Base-by-base conservation (phyloP, 2,888 invertebrate genomes). In the Scelioninae gen. 2 region DNA sequence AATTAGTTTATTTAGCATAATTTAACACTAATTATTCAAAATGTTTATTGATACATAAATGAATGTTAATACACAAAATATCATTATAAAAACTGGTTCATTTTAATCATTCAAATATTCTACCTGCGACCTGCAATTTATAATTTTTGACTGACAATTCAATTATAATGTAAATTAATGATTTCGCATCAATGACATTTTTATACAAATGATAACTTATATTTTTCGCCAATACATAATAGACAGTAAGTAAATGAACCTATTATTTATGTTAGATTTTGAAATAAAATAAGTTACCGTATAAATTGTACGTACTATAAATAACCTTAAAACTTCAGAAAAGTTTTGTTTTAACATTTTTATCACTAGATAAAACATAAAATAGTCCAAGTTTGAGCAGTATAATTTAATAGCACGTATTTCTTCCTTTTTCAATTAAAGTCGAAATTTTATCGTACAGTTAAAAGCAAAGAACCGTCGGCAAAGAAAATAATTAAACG, bases 401-500 rank as follows among this genome's bases (percentile, higher is more conserved):
- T 9, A 31, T 31, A 31, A 31, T 31, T 31, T 31, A 7, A 9
- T 31, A 31, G 7, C 9, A 31, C 9, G 9, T 31, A 10, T 46
- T 28, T 15, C 11, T 46, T 46, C 11, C 5, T n/a, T 15, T 7
- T 28, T 46, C 46, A 28, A 22, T 28, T 28, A 22, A 45, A 45
- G 19, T 45, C 18, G 6, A 28, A 13, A 46, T 28, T 46, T 28
- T 28, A 46, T 28, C 25, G 4, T 6, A 4, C 3, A 10, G 6
- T 7, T 11, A 45, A 5, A 19, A 19, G 18, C 19, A 43, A 43
- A 43, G 43, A 19, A 18, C 43, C 6, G 9, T 43, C n/a, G 16
- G 3, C 19, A 43, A 45, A 45, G 45, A 45, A 45, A 45, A 28
- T 46, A 46, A 46, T 46, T 13, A 28, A 46, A 46, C 15, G 28